A percentile compares a stretch with the other conserved stretches of the same genome.
Conservation (phyloP, 2,888 invertebrate species). For the Masnerella sp. region DNA sequence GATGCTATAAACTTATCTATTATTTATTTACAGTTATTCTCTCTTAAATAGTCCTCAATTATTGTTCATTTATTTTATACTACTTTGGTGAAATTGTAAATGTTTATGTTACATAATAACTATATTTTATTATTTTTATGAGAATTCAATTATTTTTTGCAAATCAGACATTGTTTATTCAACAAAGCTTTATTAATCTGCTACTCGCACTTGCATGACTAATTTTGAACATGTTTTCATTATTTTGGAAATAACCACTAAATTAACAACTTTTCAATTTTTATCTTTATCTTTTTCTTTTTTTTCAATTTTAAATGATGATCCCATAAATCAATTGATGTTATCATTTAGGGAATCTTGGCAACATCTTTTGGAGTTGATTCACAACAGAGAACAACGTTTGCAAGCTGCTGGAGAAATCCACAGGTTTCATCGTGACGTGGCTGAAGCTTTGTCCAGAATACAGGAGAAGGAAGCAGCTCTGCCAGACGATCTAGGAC, state of each 20-base stretch:
- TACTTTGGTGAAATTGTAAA: too few relatives aligned
- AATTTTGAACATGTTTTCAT: not conserved
- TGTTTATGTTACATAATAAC: too few relatives aligned
- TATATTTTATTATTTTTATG: too few relatives aligned
- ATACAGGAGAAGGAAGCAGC: slow-evolving; percentile 94
- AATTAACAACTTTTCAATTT: not conserved
- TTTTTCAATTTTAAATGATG: not conserved
- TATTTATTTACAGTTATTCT: too few relatives aligned
- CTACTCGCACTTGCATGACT: too few relatives aligned
- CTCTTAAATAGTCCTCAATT: too few relatives aligned
- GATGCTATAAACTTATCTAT: too few relatives aligned
- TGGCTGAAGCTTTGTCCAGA: slow-evolving; percentile 91
- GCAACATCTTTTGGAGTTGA: slow-evolving; percentile 91
- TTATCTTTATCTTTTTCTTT: not conserved
- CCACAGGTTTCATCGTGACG: slow-evolving; percentile 97
- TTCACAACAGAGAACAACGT: slow-evolving; percentile 91
- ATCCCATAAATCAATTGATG: not conserved
- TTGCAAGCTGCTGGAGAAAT: slow-evolving; percentile 97
- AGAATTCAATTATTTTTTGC: too few relatives aligned
- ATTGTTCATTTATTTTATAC: too few relatives aligned
- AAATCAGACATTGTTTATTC: too few relatives aligned
- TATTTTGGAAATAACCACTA: too few relatives aligned
- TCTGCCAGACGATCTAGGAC: slow-evolving; percentile 87
- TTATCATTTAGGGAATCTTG: slow-evolving; percentile 87
- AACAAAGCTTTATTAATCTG: too few relatives aligned